phyloP scores from a whole-genome alignment of 2,113 vertebrate genomes.

The Perca flavescens region DNA sequence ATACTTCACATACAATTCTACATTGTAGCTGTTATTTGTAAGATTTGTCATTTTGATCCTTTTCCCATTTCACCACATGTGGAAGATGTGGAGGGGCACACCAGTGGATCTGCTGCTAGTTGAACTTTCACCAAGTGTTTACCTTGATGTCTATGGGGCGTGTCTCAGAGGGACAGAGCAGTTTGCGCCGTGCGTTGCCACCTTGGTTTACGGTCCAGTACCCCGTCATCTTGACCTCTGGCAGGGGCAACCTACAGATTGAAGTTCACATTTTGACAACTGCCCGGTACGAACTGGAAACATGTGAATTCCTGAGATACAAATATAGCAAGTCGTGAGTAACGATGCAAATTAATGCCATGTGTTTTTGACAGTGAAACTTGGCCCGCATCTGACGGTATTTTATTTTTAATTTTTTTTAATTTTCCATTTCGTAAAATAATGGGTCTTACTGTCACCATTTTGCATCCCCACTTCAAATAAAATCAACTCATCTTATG shows the following conservation, averaged over 20 bases:
- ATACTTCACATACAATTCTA: too few relatives aligned
- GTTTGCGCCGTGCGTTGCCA: constrained; percentile 83
- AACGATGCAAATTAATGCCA: not conserved
- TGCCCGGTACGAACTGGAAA: not conserved
- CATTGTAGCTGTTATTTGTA: too few relatives aligned
- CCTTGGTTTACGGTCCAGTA: constrained; percentile 90
- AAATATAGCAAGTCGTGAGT: not conserved
- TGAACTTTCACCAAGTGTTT: constrained; percentile 14
- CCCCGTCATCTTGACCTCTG: constrained; percentile 89
- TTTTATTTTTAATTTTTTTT: not conserved
- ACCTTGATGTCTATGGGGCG: constrained; percentile 91
- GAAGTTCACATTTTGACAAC: constrained; percentile 42
- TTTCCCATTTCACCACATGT: not conserved
- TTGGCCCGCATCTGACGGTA: not conserved
- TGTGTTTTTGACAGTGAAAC: not conserved
- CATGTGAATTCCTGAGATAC: not conserved
- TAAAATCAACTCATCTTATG: not conserved
- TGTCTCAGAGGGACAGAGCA: constrained; percentile 91
- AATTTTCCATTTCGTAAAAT: constrained; percentile 12
- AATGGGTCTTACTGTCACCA: not conserved
- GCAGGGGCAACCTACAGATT: constrained; percentile 89
- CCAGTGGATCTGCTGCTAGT: not conserved
- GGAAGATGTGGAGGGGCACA: not conserved
- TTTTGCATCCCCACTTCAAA: not conserved
- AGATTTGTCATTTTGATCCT: too few relatives aligned